These are phyloP conservation scores for Eidolon dupreanum DNA, from an alignment of 2,797 vertebrate species.

Conservation along the genomic window DNA sequence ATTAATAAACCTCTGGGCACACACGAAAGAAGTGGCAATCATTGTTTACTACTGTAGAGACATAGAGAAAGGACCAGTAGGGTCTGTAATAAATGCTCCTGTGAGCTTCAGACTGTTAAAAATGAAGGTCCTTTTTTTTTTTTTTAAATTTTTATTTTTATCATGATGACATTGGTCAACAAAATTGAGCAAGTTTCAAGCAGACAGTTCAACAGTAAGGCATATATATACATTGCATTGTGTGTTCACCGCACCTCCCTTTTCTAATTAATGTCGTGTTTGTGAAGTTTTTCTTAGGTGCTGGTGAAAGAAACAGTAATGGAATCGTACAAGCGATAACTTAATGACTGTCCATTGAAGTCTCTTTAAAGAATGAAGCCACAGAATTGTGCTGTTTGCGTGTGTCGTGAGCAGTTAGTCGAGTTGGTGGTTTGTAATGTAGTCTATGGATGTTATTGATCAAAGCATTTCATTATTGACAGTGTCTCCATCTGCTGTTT, in stretches of 20 bases:
- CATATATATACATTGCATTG: no score
- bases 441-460: slow-evolving; percentile 84
- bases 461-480: slow-evolving; percentile 86
- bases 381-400: not conserved
- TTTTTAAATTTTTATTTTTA: no score
- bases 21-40: not conserved
- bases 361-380: slow-evolving; percentile 29
- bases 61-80: not conserved
- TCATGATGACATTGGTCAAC: no score
- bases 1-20: not conserved
- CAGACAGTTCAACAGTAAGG: no score
- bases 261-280: not conserved
- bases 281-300: not conserved
- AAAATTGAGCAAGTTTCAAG: no score
- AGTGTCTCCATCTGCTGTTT: slow-evolving; percentile 86
- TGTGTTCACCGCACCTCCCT: no score
- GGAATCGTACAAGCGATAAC: not conserved
- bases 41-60: not conserved
- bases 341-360: not conserved
- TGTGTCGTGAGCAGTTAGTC: slow-evolving; percentile 48
- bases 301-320: not conserved
- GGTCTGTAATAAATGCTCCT: not conserved
- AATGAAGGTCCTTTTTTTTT: not conserved
- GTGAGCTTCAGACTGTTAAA: not conserved
- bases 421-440: slow-evolving; percentile 78